Percentiles rank a stretch among this genome's conserved stretches.
Evolutionary conservation across 37 sponge, comb jelly and placozoan species (phyloP).

Genomic region (Theonella swinhoei): DNA sequence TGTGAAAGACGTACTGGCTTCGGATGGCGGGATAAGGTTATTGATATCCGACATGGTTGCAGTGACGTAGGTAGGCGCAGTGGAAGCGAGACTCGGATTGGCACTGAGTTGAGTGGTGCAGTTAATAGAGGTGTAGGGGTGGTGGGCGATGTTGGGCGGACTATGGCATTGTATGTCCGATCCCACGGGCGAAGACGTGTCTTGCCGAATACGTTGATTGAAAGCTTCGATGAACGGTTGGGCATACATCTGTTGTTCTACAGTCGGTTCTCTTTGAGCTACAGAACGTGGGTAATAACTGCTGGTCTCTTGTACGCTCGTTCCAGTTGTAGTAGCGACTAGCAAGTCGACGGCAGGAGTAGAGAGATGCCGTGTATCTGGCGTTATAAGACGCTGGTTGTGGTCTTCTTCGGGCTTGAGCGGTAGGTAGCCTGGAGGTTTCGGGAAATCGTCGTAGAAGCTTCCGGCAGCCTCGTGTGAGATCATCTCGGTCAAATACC

Average conservation of each 20-base stretch:
- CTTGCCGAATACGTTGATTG: constrained; percentile 32
- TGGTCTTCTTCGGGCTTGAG: constrained; percentile 13
- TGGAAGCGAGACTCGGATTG: constrained; percentile 51
- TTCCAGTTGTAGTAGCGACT: background rate
- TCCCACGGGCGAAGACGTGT: background rate
- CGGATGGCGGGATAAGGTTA: constrained; percentile 10
- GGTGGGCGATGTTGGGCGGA: constrained; percentile 6
- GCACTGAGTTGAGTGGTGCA: constrained; percentile 2
- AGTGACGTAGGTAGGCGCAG: constrained; percentile 76
- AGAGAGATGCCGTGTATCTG: background rate
- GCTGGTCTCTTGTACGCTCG: too few species aligned
- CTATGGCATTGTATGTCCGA: background rate
- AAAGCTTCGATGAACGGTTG: constrained; percentile 74
- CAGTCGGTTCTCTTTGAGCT: constrained; percentile 24
- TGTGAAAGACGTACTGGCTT: background rate
- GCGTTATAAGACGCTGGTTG: constrained; percentile 12
- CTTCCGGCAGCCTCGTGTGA: constrained; percentile 51
- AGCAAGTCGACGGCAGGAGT: background rate
- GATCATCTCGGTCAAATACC: constrained; percentile 35
- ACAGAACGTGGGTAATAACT: background rate
- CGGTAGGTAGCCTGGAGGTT: constrained; percentile 24
- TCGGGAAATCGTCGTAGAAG: constrained; percentile 62
- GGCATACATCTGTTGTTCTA: constrained; percentile 85
- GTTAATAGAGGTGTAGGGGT: background rate
- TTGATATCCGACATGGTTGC: constrained; percentile 62